These are phyloP conservation scores for Craterocephalus amniculus DNA, from an alignment of 2,797 vertebrate species.

Conservation along the genomic window DNA sequence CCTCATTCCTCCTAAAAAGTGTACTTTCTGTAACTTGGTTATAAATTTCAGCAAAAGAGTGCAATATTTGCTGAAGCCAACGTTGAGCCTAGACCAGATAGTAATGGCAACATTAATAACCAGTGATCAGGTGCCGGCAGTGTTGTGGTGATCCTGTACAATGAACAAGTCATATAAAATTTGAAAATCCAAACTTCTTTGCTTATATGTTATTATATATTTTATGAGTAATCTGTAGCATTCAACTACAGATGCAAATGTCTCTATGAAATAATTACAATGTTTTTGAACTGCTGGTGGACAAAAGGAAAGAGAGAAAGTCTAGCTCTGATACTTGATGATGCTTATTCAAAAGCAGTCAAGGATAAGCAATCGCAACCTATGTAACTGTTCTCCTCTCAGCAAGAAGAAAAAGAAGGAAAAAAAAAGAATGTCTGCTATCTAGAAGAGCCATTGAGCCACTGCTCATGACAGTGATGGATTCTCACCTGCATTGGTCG, in stretches of 20 bases:
- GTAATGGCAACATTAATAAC: background rate
- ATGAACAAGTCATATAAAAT: background rate
- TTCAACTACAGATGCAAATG: background rate
- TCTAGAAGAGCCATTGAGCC: slow-evolving; percentile 64
- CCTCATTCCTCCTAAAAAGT: background rate
- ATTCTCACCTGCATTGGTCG: slow-evolving; percentile 74
- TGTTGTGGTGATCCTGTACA: background rate
- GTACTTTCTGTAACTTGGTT: slow-evolving; percentile 19
- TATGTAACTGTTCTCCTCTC: slow-evolving; percentile 47
- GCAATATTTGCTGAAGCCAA: slow-evolving; percentile 10
- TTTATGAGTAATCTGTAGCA: background rate
- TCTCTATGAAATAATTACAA: background rate
- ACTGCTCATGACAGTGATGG: slow-evolving; percentile 81
- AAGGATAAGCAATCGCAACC: slow-evolving; percentile 58
- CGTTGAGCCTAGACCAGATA: slow-evolving; percentile 34
- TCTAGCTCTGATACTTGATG: slow-evolving; percentile 60
- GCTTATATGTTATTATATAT: background rate
- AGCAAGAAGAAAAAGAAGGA: slow-evolving; percentile 7
- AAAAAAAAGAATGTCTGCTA: slow-evolving; percentile 53
- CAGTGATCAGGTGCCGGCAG: background rate
- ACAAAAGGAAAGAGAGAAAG: slow-evolving; percentile 20
- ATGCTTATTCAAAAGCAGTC: slow-evolving; percentile 77
- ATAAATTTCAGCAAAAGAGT: background rate
- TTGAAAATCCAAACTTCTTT: background rate
- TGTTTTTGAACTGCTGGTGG: background rate